Evolutionary conservation across 1,140 invertebrate genomes (phyloP), one percentile per base, ranked within the genome.

Genomic region (Achroia grisella): DNA sequence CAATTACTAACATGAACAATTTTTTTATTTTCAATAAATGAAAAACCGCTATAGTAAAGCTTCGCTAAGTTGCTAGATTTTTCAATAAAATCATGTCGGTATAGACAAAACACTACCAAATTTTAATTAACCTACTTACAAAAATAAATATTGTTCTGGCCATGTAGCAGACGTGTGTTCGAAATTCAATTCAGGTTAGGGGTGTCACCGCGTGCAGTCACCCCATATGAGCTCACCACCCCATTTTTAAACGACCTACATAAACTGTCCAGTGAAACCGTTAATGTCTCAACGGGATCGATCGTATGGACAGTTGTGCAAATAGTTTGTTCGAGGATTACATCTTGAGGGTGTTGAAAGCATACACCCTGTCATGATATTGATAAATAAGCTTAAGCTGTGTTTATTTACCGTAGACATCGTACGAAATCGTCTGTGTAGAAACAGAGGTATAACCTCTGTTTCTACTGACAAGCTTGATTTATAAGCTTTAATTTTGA

Each of bases 291-390:
- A 59, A 64, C 67, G 57, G 59, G 66, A 71, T 73, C 70, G 70
- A 79, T 79, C 59, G 58, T 37, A 50, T 40, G 59, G 60, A 69
- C 78, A 85, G 78, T 85, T 85, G 81, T 81, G 77, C 81, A 85
- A 85, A 85, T 82, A 73, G 57, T 71, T 67, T 62, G 52, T 61
- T 69, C 66, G 61, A 59, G 57, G 52, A 71, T 70, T 68, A 67
- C 52, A 58, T 62, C 65, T 70, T 63, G 35, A 48, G 52, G 58
- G 57, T 54, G 65, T 64, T 52, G 56, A 69, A 54, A 66, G 56
- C 50, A 74, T 42, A 73, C 63, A 56, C 41, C 32, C 50, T 64
- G 58, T 68, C 63, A 48, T 49, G 46, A 53, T 56, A 50, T 48
- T 68, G 62, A 75, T 73, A 59, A 61, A 71, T 67, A 46, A 52